These are phyloP conservation scores for Eudyptes chrysolophus DNA, from an alignment of 2,113 vertebrate genomes.

Conservation along the genomic window DNA sequence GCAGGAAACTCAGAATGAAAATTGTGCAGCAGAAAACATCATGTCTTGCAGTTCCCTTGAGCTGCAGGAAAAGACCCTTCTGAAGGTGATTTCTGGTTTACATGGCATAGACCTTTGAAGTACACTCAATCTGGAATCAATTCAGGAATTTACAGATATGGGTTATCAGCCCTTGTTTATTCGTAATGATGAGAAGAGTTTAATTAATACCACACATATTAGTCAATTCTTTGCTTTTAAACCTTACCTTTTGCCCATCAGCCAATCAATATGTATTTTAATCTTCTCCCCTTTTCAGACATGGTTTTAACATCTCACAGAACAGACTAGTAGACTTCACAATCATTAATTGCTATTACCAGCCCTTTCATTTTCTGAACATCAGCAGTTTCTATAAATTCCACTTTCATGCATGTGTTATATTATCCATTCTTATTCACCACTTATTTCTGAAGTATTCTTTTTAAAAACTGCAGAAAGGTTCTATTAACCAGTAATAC, in stretches of 20 bases:
- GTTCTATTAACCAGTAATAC: conserved; percentile 11
- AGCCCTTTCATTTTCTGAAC: conserved; percentile 72
- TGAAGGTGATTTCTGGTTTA: conserved; percentile 65
- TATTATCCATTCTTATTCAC: conserved; percentile 52
- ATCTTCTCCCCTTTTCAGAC: conserved; percentile 74
- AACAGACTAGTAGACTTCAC: conserved; percentile 64
- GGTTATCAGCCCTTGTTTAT: conserved; percentile 72
- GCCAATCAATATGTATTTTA: conserved; percentile 79
- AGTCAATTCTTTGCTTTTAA: conserved; percentile 80
- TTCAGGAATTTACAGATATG: conserved; percentile 69
- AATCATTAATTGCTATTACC: conserved; percentile 79
- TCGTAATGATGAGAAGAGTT: conserved; percentile 67
- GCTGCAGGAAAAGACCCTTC: not conserved
- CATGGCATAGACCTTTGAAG: conserved; percentile 66
- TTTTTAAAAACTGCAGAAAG: conserved; percentile 27
- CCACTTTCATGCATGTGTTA: conserved; percentile 51
- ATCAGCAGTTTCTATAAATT: conserved; percentile 77
- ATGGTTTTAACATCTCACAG: conserved; percentile 68
- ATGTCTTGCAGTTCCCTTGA: not conserved
- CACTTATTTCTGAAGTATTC: conserved; percentile 35
- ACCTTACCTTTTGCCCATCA: conserved; percentile 73
- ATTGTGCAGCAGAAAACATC: not conserved
- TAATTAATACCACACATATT: conserved; percentile 78
- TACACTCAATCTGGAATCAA: conserved; percentile 72
- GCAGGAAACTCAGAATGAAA: not conserved